These are phyloP conservation scores for Rhaphigaster nebulosa DNA, from an alignment of 2,888 invertebrate species.

Conservation along the genomic window DNA sequence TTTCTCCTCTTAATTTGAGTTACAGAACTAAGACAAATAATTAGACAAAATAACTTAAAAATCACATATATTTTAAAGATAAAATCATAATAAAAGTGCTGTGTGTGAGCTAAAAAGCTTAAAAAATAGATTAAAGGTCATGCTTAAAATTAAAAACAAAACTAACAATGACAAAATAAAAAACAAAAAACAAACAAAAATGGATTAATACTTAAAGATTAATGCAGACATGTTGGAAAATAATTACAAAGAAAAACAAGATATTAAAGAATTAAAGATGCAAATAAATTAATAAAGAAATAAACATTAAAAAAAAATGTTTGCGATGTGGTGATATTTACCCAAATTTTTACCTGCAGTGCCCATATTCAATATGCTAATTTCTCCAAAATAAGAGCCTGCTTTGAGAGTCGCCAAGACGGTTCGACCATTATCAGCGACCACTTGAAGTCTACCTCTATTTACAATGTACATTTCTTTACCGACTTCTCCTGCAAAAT, in stretches of 20 bases:
- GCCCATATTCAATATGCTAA: slow-evolving; percentile 99
- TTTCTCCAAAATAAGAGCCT: slow-evolving; percentile 99
- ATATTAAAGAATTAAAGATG: slow-evolving; percentile 13
- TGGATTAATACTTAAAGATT: slow-evolving; percentile 11
- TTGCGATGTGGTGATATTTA: slow-evolving; percentile 64
- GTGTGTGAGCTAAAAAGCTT: slow-evolving; percentile 52
- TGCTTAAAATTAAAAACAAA: slow-evolving; percentile 42
- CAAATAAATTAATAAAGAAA: slow-evolving; percentile 57
- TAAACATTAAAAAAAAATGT: slow-evolving; percentile 55
- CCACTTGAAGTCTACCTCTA: slow-evolving; percentile 94
- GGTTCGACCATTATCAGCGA: slow-evolving; percentile 94
- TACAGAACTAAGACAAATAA: not conserved
- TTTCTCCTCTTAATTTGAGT: not conserved
- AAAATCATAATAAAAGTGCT: not conserved
- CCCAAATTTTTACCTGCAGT: slow-evolving; percentile 92
- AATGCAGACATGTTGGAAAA: slow-evolving; percentile 29
- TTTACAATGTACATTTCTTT: slow-evolving; percentile 99
- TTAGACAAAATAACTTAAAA: not conserved
- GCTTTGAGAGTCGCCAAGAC: slow-evolving; percentile 97
- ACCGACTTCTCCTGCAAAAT: slow-evolving; percentile 90
- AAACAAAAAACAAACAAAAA: slow-evolving; percentile 13
- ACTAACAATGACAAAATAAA: not conserved
- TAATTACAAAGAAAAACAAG: not conserved
- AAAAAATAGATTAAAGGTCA: slow-evolving; percentile 7
- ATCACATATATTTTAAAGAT: slow-evolving; percentile 7